Evolutionary conservation across 1,140 invertebrate species (phyloP), one percentile per base, ranked within the genome.

Genomic region (Cecropterus lyciades): DNA sequence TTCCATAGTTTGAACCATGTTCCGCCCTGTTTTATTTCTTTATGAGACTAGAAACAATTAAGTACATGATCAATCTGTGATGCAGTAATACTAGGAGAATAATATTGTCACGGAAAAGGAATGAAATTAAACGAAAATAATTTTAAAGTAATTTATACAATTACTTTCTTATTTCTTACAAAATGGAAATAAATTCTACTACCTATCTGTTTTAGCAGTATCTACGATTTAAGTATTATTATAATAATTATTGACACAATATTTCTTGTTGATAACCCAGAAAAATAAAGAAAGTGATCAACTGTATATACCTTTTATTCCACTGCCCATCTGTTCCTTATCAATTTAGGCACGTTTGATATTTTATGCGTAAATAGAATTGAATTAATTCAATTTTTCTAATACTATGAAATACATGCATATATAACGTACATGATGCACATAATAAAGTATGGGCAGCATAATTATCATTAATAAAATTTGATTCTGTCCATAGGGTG

Each of bases 11-110:
- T 65, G 24, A 16, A 68, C 73, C 69, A 79, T 74, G 69, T 79
- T 84, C 84, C 83, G 80, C 84, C 86, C 84, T 84, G 75, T 75
- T 65, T 77, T 80, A 73, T 82, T 82, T 82, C 80, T n/a, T 72
- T 78, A 72, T 72, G 69, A 82, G 79, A 74, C 72, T 71, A 70
- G 69, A 80, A 88, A 86, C 70, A 69, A 86, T 82, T 73, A 89
- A 91, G 88, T 91, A 91, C 88, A 91, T 83, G 79, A 86, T 82
- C 70, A 81, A 89, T 87, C 89, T 91, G 89, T 91, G 89, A 91
- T 91, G 79, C 84, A 82, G 77, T 88, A 84, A 77, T 82, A 82
- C 85, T 81, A 86, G 78, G 75, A 79, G 73, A 74, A 73, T 77
- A 72, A 82, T 72, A 71, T 80, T 84, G 76, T 67, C 65, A 79